A percentile compares a stretch with the other conserved stretches of the same genome.
These are phyloP conservation scores for Drosophila kohkoa DNA, from an alignment of 1,140 invertebrate genomes.

Conservation along the genomic window DNA sequence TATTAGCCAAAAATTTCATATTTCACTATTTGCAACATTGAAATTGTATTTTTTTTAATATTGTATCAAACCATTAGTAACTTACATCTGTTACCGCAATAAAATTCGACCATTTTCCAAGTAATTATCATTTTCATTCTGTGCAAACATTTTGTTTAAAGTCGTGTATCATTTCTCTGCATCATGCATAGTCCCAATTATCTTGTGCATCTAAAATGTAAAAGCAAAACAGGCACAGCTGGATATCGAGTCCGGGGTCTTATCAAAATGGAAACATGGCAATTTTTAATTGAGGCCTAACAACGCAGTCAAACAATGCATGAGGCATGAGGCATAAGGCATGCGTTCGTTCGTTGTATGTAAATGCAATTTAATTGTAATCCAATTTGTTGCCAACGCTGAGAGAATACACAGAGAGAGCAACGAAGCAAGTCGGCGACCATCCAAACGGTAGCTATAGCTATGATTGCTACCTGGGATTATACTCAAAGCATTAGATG, in stretches of 20 bases:
- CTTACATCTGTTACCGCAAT: too few species aligned
- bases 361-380: constrained; percentile 83
- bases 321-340: constrained; percentile 33
- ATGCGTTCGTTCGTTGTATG: constrained; percentile 44
- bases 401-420: constrained; percentile 3
- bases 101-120: too few species aligned
- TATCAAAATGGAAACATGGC: constrained; percentile 65
- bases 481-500: constrained; percentile 64
- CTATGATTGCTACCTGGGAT: constrained; percentile 56
- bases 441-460: constrained; percentile 55
- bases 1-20: too few species aligned
- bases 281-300: constrained; percentile 67
- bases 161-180: neutral
- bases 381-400: constrained; percentile 75
- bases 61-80: too few species aligned
- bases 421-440: constrained; percentile 11
- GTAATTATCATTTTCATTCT: neutral
- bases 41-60: too few species aligned
- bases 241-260: constrained; percentile 50
- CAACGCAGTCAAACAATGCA: constrained; percentile 45
- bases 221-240: constrained; percentile 55
- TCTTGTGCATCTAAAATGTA: constrained; percentile 47
- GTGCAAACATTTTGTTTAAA: too few species aligned
- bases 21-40: too few species aligned
- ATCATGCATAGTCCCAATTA: constrained; percentile 48